Base-by-base conservation (phyloP, 2,888 invertebrate species). In the Aquatica leii region DNA sequence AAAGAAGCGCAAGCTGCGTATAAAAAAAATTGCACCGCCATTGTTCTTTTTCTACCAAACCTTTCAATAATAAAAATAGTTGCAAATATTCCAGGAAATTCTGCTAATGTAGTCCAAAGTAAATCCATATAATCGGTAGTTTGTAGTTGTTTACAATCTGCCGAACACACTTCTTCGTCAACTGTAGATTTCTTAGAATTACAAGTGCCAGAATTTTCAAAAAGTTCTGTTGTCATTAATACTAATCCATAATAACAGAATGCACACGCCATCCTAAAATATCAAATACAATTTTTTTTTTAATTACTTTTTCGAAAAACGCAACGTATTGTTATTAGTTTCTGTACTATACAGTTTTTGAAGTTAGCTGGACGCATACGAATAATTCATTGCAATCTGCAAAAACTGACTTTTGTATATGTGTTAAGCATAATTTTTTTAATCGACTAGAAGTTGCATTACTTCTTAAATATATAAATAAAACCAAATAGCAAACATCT, bases 161-260 rank as follows among this genome's bases (percentile, higher is more conserved):
- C 90, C 58, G 87, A 87, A 79, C 87, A 90, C 50, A 84, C 82
- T 62, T 83, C 83, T 46, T 82, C 79, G 50, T 71, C 76, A 68
- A 71, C 71, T 1, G 73, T 73, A 54, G 75, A 75, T 2, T 74
- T 74, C 1, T 80, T 76, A 24, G 2, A 24, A 6, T 24, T 24
- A 68, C 85, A 84, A 61, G 81, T 79, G 43, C 81, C 77, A 0
- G 84, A 81, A 17, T 88, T 87, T 79, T 93, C 92, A 81, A 96
- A 94, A 56, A 97, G 81, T 79, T 97, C 96, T 0, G 97, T 97
- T 0, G 97, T 96, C 91, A 97, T 94, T 59, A 97, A 82, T 5
- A 97, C 97, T 35, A 97, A 86, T 0, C 97, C 97, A 78, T 97
- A 97, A 81, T 97, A 97, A 78, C 95, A 94, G 83, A 97, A 97